Evolutionary conservation across 2,113 vertebrate genomes (phyloP).

Genomic region (Microtus ochrogaster): DNA sequence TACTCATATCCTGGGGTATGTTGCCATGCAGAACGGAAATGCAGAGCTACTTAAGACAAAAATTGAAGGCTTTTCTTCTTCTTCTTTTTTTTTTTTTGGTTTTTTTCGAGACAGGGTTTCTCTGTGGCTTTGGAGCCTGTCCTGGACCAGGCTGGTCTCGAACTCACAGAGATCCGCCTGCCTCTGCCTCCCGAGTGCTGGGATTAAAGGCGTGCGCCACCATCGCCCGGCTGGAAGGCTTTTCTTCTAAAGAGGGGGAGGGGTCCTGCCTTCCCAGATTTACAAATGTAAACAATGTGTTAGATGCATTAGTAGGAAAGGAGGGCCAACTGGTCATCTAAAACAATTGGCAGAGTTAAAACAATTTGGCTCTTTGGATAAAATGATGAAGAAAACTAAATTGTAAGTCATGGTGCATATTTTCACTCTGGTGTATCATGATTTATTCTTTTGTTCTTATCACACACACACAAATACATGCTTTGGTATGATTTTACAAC

Average conservation of each 20-base stretch:
- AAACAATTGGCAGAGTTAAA: conserved; percentile 51
- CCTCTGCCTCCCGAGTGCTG: too few relatives aligned
- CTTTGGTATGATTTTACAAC: conserved; percentile 27
- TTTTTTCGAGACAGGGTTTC: too few relatives aligned
- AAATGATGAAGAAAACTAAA: conserved; percentile 39
- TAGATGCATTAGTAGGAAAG: neutral
- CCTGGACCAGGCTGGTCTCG: too few relatives aligned
- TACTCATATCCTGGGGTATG: too few relatives aligned
- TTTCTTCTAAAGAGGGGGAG: neutral
- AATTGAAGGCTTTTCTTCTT: neutral
- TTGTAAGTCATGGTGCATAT: neutral
- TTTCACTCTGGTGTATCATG: conserved; percentile 17
- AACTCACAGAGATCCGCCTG: too few relatives aligned
- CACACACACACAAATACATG: neutral
- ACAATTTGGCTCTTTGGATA: conserved; percentile 45
- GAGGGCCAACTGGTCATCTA: neutral
- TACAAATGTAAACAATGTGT: conserved; percentile 19
- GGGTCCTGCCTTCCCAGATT: conserved; percentile 28
- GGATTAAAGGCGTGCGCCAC: too few relatives aligned
- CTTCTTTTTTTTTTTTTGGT: too few relatives aligned
- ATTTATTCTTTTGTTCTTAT: conserved; percentile 38
- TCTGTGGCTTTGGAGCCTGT: too few relatives aligned
- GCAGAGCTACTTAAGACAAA: conserved; percentile 8
- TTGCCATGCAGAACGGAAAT: neutral
- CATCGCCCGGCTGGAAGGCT: too few relatives aligned